A percentile compares a stretch with the other conserved stretches of the same genome.
Evolutionary conservation across 2,888 invertebrate species (phyloP).

Genomic region (Lasioglossum malachurum): DNA sequence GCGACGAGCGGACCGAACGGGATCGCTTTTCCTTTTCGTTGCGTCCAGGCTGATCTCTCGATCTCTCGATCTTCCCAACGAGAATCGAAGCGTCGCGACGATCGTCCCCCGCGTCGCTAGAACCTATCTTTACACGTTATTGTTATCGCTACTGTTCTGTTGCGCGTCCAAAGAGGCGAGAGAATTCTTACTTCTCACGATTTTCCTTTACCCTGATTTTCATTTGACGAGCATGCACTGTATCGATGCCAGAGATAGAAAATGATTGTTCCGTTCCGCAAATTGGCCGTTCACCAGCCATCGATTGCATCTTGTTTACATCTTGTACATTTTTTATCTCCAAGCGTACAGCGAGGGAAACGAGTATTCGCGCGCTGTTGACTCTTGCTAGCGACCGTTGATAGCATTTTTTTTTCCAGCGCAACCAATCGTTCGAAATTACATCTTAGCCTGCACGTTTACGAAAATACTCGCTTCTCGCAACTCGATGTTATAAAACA

Average conservation of each 20-base stretch:
- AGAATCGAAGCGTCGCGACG: neutral
- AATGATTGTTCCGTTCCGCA: slow-evolving; percentile 16
- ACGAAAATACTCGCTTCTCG: neutral
- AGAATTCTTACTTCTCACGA: neutral
- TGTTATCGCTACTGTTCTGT: slow-evolving; percentile 58
- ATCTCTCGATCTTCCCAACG: neutral
- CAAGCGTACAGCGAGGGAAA: slow-evolving; percentile 23
- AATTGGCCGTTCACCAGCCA: slow-evolving; percentile 40
- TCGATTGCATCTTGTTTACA: slow-evolving; percentile 24
- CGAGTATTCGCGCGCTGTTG: neutral
- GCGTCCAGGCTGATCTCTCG: neutral
- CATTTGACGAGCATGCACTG: slow-evolving; percentile 58
- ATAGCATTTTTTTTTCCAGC: neutral
- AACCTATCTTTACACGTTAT: slow-evolving; percentile 11
- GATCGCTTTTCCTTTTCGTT: neutral
- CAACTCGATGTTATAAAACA: neutral
- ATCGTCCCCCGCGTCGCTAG: slow-evolving; percentile 24
- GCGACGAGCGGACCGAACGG: slow-evolving; percentile 17
- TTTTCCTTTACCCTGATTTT: slow-evolving; percentile 17
- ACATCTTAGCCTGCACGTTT: neutral
- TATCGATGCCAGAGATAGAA: slow-evolving; percentile 50
- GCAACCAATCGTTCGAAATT: neutral
- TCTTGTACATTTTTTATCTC: slow-evolving; percentile 54
- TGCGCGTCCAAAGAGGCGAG: slow-evolving; percentile 52
- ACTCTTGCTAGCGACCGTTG: neutral